These are phyloP conservation scores for Amblyjoppa fuscipennis DNA, from an alignment of 2,888 invertebrate species.

Conservation along the genomic window DNA sequence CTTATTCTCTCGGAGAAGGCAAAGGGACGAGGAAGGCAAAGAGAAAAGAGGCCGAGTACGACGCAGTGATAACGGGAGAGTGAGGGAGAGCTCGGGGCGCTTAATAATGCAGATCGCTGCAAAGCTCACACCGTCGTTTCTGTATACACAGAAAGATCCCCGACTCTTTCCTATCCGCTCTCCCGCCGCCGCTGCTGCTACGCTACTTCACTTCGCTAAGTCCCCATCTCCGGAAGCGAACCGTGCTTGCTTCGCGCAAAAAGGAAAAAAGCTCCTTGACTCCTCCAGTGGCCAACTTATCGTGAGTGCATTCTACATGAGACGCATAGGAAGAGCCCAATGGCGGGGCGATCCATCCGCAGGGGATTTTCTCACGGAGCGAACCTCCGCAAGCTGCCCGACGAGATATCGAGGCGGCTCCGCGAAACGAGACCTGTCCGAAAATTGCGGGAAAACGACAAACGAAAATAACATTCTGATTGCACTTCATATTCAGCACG, in stretches of 20 bases:
- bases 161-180: conserved; percentile 30
- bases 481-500: too few species aligned
- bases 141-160: conserved; percentile 40
- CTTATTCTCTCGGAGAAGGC: conserved; percentile 27
- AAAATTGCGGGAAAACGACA: neutral
- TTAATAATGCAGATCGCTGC: conserved; percentile 69
- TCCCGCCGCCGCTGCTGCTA: neutral
- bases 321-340: neutral
- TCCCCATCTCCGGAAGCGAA: conserved; percentile 31
- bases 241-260: conserved; percentile 29
- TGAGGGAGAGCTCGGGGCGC: conserved; percentile 61
- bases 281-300: conserved; percentile 35
- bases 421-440: neutral
- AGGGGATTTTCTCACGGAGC: neutral
- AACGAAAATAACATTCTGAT: neutral
- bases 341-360: neutral
- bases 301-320: conserved; percentile 22
- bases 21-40: conserved; percentile 38
- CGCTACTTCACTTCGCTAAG: conserved; percentile 28
- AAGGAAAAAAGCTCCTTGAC: conserved; percentile 18
- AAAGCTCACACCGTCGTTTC: conserved; percentile 43
- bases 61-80: conserved; percentile 49
- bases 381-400: neutral
- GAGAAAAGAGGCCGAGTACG: conserved; percentile 21
- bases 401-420: too few species aligned